Evolutionary conservation across 2,888 invertebrate species (phyloP), one percentile per base, ranked within the genome.

Genomic region (Prosopocoilus inquinatus): DNA sequence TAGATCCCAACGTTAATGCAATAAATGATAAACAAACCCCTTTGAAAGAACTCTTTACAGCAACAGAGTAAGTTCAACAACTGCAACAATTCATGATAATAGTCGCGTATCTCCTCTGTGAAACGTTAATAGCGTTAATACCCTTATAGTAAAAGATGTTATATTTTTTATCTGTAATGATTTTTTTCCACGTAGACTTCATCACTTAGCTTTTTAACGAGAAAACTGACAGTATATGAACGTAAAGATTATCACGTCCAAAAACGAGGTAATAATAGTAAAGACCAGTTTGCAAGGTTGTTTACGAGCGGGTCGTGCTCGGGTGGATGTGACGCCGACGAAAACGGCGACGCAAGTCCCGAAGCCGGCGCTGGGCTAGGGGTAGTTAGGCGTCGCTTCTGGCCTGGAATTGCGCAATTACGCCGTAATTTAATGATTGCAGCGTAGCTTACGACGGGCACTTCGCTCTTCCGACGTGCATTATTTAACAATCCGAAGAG

Each of bases 331-430:
- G 43, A 54, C 48, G 48, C 48, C 28, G 54, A 44, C 54, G 53
- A 53, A 57, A 57, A 57, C 54, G 38, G 33, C 38, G 48, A 51
- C 51, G 28, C 46, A 47, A 46, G 47, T 34, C 52, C 52, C 47
- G 46, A 54, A 54, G 43, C 50, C 50, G 54, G 45, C 54, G 54
- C 54, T 53, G 12, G 44, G 51, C 49, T 47, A 47, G 53, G 49
- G 58, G 54, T 59, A 58, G 62, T 62, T 58, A 61, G 60, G 58
- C 56, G 53, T 46, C 45, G 38, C 57, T 54, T 50, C 58, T 39
- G 44, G 58, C 58, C 53, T 55, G 50, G 51, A 60, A 62, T 62
- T 62, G 60, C 62, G 53, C 58, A 62, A 62, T 62, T 62, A 62
- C 62, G 38, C 46, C 36, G 55, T 62, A 62, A 62, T 62, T 62